Conservation (phyloP, 2,113 vertebrate species). For the Oceanodroma tethys region DNA sequence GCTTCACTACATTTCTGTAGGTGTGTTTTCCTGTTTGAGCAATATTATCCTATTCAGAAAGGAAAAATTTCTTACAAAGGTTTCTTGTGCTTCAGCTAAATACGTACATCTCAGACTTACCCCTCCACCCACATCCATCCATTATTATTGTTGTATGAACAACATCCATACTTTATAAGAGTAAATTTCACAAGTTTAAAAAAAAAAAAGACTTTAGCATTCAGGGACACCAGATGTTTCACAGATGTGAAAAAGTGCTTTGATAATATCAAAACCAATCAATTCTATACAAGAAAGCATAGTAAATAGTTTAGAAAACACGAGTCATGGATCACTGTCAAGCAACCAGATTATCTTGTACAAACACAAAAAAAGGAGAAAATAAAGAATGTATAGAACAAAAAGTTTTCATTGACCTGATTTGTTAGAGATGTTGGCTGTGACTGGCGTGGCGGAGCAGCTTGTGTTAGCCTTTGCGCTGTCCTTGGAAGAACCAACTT, state of each 20-base stretch:
- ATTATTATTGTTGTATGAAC: background rate
- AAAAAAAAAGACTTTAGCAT: background rate
- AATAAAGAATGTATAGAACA: constrained; percentile 71
- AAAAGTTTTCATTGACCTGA: constrained; percentile 85
- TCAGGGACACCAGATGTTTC: background rate
- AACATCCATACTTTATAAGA: background rate
- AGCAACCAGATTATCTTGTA: constrained; percentile 19
- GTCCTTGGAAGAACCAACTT: constrained; percentile 83
- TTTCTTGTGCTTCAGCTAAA: background rate
- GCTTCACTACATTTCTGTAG: background rate
- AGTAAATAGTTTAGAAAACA: constrained; percentile 31
- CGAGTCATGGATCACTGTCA: constrained; percentile 32
- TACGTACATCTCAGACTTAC: background rate
- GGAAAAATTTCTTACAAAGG: background rate
- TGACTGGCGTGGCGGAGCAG: constrained; percentile 74
- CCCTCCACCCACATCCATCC: background rate
- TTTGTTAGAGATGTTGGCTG: constrained; percentile 81
- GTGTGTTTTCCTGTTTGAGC: background rate
- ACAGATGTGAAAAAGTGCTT: background rate
- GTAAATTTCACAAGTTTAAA: background rate
- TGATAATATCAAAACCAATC: constrained; percentile 17
- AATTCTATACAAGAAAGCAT: constrained; percentile 22
- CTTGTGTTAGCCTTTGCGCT: constrained; percentile 80
- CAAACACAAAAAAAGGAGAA: constrained; percentile 29
- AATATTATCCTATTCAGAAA: background rate